These are phyloP conservation scores for Ylistrum balloti DNA, from an alignment of 1,140 invertebrate genomes.

Conservation along the genomic window DNA sequence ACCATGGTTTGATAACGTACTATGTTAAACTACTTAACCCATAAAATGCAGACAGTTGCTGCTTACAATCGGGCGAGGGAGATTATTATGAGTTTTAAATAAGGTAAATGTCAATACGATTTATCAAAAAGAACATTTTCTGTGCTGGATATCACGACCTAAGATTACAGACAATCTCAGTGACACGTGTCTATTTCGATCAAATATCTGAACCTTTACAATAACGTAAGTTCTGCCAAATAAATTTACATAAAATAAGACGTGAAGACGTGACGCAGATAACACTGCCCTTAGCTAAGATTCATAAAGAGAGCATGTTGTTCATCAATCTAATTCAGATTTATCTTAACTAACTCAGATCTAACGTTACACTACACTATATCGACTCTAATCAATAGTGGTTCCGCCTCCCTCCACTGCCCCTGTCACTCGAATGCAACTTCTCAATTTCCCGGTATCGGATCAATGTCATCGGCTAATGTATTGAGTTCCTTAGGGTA, in stretches of 20 bases:
- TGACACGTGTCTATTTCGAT: neutral
- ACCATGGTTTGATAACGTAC: neutral
- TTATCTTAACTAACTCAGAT: neutral
- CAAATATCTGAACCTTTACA: slow-evolving; percentile 15
- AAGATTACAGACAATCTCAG: neutral
- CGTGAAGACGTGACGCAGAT: neutral
- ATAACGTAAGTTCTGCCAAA: neutral
- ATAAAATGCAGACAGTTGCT: slow-evolving; percentile 29
- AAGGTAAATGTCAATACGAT: neutral
- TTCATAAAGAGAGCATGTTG: neutral
- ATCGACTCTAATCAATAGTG: neutral
- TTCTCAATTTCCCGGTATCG: neutral
- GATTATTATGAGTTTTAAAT: slow-evolving; percentile 20
- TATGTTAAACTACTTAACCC: slow-evolving; percentile 15
- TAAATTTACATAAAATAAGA: neutral
- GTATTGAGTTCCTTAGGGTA: neutral
- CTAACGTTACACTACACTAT: neutral
- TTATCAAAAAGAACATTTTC: slow-evolving; percentile 2
- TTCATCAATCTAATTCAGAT: slow-evolving; percentile 23
- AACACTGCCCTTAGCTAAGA: neutral
- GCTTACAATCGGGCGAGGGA: neutral
- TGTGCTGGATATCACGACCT: neutral
- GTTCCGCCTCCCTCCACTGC: neutral
- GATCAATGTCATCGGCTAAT: neutral
- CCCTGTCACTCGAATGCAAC: neutral